Conservation (phyloP, 1,140 invertebrate genomes). For the Mercenaria mercenaria region DNA sequence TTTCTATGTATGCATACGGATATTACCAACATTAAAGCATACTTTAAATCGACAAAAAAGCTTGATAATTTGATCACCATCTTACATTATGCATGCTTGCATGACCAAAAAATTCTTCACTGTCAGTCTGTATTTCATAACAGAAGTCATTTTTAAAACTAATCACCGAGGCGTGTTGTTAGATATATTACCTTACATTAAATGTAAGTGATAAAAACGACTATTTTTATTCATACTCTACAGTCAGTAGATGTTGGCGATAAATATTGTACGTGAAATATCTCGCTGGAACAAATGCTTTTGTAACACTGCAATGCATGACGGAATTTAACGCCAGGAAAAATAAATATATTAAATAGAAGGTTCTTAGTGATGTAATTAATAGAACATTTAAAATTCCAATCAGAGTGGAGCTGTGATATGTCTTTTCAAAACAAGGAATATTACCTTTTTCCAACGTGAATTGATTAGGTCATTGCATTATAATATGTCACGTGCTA, state of each 20-base stretch:
- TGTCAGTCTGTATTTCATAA: no score
- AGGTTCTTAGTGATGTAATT: not conserved
- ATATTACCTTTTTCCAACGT: not conserved
- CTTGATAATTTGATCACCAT: no score
- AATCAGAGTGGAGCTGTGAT: not conserved
- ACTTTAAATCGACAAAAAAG: no score
- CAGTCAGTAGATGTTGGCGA: not conserved
- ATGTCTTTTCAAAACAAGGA: not conserved
- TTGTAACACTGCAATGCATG: not conserved
- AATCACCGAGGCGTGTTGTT: slow-evolving; percentile 25
- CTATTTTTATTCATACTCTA: not conserved
- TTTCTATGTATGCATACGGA: no score
- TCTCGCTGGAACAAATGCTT: not conserved
- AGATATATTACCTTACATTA: not conserved
- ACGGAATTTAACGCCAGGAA: not conserved
- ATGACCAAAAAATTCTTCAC: no score
- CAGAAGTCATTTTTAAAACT: slow-evolving; percentile 7
- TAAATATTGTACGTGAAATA: not conserved
- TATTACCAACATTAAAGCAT: no score
- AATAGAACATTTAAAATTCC: not conserved
- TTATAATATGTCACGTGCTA: not conserved
- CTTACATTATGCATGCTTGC: no score
- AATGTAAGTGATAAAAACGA: not conserved
- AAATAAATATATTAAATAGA: not conserved
- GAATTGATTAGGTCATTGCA: not conserved